Conservation (phyloP, 2,888 invertebrate genomes). For the Macrophya annulata region DNA sequence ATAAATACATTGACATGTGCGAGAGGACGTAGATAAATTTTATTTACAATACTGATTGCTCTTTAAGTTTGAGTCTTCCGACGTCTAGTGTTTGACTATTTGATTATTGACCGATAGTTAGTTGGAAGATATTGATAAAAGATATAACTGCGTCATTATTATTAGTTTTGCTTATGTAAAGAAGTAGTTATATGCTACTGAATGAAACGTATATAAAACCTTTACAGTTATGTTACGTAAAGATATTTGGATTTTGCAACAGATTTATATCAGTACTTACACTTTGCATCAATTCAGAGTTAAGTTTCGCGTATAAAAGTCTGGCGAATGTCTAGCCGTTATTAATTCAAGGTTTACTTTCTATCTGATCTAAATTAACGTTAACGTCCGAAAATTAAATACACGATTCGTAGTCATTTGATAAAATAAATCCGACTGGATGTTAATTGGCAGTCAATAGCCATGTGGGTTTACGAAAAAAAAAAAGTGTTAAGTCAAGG, state of each 20-base stretch:
- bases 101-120: neutral
- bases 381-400: neutral
- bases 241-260: neutral
- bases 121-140: neutral
- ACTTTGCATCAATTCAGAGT: neutral
- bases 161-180: neutral
- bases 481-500: neutral
- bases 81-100: neutral
- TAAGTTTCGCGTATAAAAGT: neutral
- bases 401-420: neutral
- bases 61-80: neutral
- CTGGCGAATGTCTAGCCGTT: neutral
- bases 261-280: neutral
- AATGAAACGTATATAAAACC: neutral
- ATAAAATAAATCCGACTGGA: neutral
- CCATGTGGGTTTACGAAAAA: neutral
- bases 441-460: neutral
- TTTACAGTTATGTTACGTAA: neutral
- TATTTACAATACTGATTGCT: constrained; percentile 5
- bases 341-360: neutral
- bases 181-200: neutral
- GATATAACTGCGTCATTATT: neutral
- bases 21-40: neutral
- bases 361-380: neutral
- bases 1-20: neutral